A percentile compares a stretch with the other conserved stretches of the same genome.
Conservation (phyloP, 2,888 invertebrate species). For the Drosophila antonietae region DNA sequence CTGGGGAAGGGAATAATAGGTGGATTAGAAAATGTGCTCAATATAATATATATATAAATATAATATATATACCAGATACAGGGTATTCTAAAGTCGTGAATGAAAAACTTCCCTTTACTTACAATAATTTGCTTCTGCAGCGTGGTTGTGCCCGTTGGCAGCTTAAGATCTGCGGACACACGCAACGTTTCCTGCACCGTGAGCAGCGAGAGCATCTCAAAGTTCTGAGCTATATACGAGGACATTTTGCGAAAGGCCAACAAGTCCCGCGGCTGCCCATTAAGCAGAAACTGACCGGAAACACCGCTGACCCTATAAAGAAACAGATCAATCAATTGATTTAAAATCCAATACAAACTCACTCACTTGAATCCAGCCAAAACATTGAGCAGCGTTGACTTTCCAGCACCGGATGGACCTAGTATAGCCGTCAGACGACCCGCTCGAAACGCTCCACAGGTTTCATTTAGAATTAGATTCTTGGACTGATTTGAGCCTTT, state of each 20-base stretch:
- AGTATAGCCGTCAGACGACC: constrained; percentile 88
- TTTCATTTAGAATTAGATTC: constrained; percentile 85
- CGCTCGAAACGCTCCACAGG: constrained; percentile 87
- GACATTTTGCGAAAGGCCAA: constrained; percentile 86
- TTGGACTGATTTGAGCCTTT: constrained; percentile 51
- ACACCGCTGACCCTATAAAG: constrained; percentile 80
- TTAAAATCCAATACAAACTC: rapidly evolving
- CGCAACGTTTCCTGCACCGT: constrained; percentile 93
- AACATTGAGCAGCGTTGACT: constrained; percentile 90
- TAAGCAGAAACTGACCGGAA: constrained; percentile 89
- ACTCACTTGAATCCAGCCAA: constrained; percentile 89
- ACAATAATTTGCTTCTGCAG: constrained; percentile 89
- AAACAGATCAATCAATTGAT: rapidly evolving
- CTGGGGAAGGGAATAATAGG: constrained; percentile 84
- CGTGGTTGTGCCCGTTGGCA: constrained; percentile 87
- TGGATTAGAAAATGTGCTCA: not conserved
- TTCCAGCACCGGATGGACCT: constrained; percentile 91
- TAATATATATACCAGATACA: not conserved
- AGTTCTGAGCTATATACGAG: constrained; percentile 95
- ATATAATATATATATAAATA: no score
- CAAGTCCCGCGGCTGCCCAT: constrained; percentile 88
- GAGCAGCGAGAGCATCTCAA: constrained; percentile 91
- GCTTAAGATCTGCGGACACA: constrained; percentile 93
- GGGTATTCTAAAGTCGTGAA: not conserved
- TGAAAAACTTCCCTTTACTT: constrained; percentile 65